Conservation (phyloP, 2,797 vertebrate genomes). For the Acropternis orthonyx region DNA sequence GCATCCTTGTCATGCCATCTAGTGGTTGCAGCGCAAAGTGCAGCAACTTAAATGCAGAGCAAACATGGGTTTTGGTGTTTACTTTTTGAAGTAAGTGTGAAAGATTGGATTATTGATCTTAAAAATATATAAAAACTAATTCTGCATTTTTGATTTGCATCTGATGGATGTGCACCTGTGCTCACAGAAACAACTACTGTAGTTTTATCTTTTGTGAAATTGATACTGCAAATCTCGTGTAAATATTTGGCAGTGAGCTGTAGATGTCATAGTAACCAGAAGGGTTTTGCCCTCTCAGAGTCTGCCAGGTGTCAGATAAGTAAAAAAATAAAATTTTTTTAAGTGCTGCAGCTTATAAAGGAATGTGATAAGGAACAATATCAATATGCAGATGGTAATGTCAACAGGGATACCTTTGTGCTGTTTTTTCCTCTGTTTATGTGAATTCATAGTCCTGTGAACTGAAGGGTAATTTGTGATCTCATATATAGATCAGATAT, state of each 20-base stretch:
- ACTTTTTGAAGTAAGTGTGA: neutral
- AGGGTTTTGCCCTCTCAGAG: neutral
- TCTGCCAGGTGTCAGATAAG: neutral
- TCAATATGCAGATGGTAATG: neutral
- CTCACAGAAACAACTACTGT: neutral
- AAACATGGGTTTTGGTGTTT: neutral
- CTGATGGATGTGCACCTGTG: neutral
- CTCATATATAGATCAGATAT: neutral
- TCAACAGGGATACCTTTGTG: neutral
- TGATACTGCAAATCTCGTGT: neutral
- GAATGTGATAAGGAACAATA: neutral
- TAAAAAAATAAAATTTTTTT: neutral
- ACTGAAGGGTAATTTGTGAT: neutral
- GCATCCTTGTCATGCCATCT: conserved; percentile 66
- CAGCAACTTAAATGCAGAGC: neutral
- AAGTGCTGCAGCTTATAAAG: neutral
- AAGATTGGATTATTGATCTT: neutral
- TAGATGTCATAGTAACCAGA: neutral
- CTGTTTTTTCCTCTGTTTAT: neutral
- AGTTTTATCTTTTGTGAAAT: neutral
- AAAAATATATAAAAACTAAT: neutral
- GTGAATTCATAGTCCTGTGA: neutral
- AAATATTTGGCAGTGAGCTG: neutral
- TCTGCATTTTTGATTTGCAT: neutral
- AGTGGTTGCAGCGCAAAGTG: conserved; percentile 48